phyloP scores from a whole-genome alignment of 2,888 invertebrate genomes.

The Azorinus chamasolen region DNA sequence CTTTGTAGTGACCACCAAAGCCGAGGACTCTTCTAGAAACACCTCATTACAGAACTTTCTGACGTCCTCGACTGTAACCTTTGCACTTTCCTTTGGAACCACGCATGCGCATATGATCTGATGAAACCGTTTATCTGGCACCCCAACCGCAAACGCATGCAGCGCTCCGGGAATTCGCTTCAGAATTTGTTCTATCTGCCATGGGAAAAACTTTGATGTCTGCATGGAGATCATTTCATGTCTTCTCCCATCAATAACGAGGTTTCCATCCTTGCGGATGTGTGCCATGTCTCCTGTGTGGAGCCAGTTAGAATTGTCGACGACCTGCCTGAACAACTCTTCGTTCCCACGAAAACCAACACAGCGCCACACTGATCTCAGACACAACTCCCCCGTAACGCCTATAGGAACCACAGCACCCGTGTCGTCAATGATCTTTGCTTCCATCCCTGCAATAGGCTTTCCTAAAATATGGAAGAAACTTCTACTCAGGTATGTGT shows the following conservation, averaged over 20 bases:
- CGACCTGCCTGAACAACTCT: slow-evolving; percentile 11
- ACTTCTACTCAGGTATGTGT: too few relatives aligned
- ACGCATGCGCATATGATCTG: slow-evolving; percentile 58
- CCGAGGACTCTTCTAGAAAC: slow-evolving; percentile 37
- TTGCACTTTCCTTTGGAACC: slow-evolving; percentile 20
- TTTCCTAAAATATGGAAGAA: slow-evolving; percentile 33
- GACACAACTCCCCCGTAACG: slow-evolving; percentile 39
- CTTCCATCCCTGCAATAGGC: slow-evolving; percentile 42
- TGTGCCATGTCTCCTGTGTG: slow-evolving; percentile 51
- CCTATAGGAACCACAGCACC: slow-evolving; percentile 35
- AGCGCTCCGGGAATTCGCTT: slow-evolving; percentile 34
- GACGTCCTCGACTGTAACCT: slow-evolving; percentile 16
- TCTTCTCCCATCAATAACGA: slow-evolving; percentile 44
- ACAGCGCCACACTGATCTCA: slow-evolving; percentile 38
- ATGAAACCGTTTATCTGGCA: slow-evolving; percentile 48
- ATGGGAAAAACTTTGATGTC: slow-evolving; percentile 48
- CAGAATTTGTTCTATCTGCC: slow-evolving; percentile 43
- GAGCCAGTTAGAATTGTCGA: slow-evolving; percentile 46
- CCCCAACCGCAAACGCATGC: slow-evolving; percentile 46
- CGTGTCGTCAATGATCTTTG: slow-evolving; percentile 40
- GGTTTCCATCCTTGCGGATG: slow-evolving; percentile 39
- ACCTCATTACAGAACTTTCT: slow-evolving; percentile 41
- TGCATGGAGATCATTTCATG: slow-evolving; percentile 44
- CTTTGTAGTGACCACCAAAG: slow-evolving; percentile 24
- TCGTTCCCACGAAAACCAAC: slow-evolving; percentile 24